phyloP scores from a whole-genome alignment of 2,113 vertebrate species.

The Aptenodytes patagonicus region DNA sequence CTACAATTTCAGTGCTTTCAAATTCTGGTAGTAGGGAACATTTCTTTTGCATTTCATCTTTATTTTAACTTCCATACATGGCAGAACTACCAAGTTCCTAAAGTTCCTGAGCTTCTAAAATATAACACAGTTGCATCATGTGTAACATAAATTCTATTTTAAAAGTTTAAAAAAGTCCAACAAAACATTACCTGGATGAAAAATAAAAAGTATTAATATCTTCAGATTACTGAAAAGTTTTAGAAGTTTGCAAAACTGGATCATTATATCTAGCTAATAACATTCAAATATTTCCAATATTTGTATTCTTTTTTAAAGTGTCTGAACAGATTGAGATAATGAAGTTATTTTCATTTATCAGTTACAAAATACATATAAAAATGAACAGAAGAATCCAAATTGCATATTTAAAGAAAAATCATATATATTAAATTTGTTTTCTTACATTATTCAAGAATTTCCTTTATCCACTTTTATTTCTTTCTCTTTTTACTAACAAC shows the following conservation, averaged over 20 bases:
- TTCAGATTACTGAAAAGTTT: neutral
- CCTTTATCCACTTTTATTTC: neutral
- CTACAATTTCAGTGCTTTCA: neutral
- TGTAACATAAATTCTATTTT: neutral
- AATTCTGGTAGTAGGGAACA: neutral
- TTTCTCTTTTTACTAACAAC: neutral
- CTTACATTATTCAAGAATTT: neutral
- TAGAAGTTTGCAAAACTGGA: neutral
- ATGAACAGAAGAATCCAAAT: neutral
- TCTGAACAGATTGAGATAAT: neutral
- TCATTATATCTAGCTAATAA: neutral
- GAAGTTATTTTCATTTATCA: neutral
- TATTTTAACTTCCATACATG: neutral
- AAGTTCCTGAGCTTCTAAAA: neutral
- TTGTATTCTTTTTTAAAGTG: neutral
- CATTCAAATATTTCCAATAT: neutral
- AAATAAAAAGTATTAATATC: neutral
- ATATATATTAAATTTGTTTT: neutral
- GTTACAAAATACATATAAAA: neutral
- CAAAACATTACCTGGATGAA: accelerated
- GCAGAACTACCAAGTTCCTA: neutral
- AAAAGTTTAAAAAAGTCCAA: neutral
- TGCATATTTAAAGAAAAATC: neutral
- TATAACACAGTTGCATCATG: neutral
- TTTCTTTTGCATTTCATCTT: neutral